phyloP scores from a whole-genome alignment of 2,113 vertebrate species.

The Cryptomyrus ogoouensis region DNA sequence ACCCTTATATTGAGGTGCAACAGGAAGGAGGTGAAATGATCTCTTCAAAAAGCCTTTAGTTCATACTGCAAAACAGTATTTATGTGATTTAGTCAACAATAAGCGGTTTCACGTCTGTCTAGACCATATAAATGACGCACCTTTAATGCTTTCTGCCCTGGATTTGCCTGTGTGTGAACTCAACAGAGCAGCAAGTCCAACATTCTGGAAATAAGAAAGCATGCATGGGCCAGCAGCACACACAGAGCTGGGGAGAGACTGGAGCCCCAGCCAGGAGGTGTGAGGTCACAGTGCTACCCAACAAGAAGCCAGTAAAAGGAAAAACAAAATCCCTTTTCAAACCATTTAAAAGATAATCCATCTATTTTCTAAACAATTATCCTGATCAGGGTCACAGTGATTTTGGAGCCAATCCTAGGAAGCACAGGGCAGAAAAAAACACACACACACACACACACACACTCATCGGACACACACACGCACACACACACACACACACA shows the following conservation, averaged over 20 bases:
- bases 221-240: not conserved
- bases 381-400: not conserved
- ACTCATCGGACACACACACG: too few species aligned
- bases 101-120: not conserved
- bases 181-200: not conserved
- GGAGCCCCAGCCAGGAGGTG: not conserved
- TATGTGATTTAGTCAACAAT: not conserved
- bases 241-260: not conserved
- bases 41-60: not conserved
- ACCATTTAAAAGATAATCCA: not conserved
- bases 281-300: not conserved
- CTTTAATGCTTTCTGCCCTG: not conserved
- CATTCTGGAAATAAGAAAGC: not conserved
- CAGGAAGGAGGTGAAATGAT: not conserved
- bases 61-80: not conserved
- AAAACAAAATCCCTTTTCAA: not conserved
- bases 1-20: not conserved
- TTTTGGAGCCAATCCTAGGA: not conserved
- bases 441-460: too few species aligned
- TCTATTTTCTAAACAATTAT: not conserved
- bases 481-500: too few species aligned
- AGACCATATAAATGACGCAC: not conserved
- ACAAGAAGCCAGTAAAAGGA: not conserved
- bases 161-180: not conserved
- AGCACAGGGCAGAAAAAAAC: not conserved